Base-by-base conservation (phyloP, 2,888 invertebrate species). In the Euproctis similis region DNA sequence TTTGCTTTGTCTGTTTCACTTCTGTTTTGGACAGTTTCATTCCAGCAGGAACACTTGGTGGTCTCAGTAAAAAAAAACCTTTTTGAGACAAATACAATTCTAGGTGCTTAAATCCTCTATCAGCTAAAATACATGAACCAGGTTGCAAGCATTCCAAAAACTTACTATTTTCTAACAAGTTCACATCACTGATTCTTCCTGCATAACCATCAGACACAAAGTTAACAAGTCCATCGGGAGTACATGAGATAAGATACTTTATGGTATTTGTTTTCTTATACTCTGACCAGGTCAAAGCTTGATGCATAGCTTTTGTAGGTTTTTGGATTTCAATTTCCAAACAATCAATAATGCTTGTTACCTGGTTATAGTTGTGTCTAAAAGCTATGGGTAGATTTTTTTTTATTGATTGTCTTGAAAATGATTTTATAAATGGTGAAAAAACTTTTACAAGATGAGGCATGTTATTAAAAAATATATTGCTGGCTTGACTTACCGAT, bases 201-300 rank as follows among this genome's bases (percentile, higher is more conserved):
- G 22, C 28, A 22, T 14, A 28, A 9, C 28, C 28, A 8, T 10
- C 14, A 2, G 28, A 27, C 2, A 27, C n/a, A 20, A 16, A 28
- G 12, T 5, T 28, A 4, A 28, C 13, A 8, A 28, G 9, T 2
- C 24, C 24, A 17, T 25, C 16, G 6, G 24, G 17, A n/a, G n/a
- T n/a, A n/a, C n/a, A n/a, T n/a, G n/a, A n/a, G n/a, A n/a, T n/a
- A n/a, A n/a, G n/a, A n/a, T n/a, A n/a, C n/a, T n/a, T n/a, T n/a
- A n/a, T n/a, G n/a, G n/a, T n/a, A n/a, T n/a, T n/a, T 23, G 12
- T 23, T 20, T 27, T 23, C n/a, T 23, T 23, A n/a, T 23, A 23
- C 8, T 21, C 21, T 3, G 21, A 21, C 21, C 21, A 21, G 10
- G 21, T 21, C 10, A 21, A 4, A 10, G 21, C 21, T 9, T 21